Evolutionary conservation across 2,113 vertebrate genomes (phyloP), one percentile per base, ranked within the genome.

Genomic region (Butorides virescens): DNA sequence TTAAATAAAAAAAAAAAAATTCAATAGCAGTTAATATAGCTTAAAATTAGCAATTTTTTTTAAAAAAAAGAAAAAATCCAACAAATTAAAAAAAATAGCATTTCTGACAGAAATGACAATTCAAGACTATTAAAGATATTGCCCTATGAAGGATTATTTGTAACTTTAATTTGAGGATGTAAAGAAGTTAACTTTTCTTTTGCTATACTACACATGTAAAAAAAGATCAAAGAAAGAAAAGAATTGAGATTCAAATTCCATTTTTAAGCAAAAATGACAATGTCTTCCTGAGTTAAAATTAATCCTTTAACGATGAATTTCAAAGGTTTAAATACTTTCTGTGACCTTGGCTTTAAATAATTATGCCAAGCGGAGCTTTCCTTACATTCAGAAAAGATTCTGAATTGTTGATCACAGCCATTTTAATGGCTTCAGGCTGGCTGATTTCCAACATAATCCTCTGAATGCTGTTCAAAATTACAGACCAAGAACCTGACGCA

Each of bases 221-320:
- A 92, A 98, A 97, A 98, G 97, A 98, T 98, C 97, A 98, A 98
- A 98, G 98, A 96, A 97, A 96, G 93, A 96, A 97, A 95, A 98
- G 93, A 97, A 97, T 76, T 96, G 91, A 97, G 97, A 98, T 97
- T 97, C 97, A 97, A 98, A 98, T 97, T 97, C 91, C 97, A 97
- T 98, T 98, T 98, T 98, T 98, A 97, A 98, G 98, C 96, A 97
- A 97, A 98, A 98, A 98, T 98, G 98, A 98, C 97, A 98, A 97
- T 97, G 97, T 98, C 98, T 98, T 98, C 97, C 95, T 97, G 97
- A 98, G 98, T 98, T 98, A 98, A 97, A 98, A 98, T 98, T 98
- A 98, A 98, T 98, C 98, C 97, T 97, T 98, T 98, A 98, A 98
- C 98, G 98, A 98, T 97, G 98, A 98, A 97, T 98, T 98, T 98